Evolutionary conservation across 2,113 vertebrate species (phyloP).

Genomic region (Halcyon senegalensis): DNA sequence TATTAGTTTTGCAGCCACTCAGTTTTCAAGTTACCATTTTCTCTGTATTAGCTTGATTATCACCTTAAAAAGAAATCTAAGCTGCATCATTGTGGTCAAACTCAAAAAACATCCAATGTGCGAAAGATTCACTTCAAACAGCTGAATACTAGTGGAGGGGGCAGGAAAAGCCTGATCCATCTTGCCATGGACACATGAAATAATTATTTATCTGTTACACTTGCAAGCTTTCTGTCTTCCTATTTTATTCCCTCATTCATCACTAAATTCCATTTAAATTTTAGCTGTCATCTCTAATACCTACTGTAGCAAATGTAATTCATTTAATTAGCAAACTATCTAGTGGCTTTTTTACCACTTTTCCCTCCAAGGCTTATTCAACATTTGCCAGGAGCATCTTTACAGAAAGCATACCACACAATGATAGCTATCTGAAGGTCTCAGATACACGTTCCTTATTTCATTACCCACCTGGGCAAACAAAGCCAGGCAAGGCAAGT

Average conservation of each 20-base stretch:
- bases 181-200: background rate
- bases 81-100: background rate
- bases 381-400: background rate
- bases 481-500: background rate
- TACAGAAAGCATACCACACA: background rate
- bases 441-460: background rate
- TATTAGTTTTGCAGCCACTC: background rate
- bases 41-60: background rate
- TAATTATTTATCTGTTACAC: background rate
- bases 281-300: slow-evolving; percentile 12
- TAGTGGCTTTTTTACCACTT: background rate
- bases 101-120: background rate
- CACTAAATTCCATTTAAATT: background rate
- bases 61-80: background rate
- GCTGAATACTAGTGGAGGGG: background rate
- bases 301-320: slow-evolving; percentile 20
- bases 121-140: background rate
- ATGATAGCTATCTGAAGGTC: background rate
- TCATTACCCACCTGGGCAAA: background rate
- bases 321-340: slow-evolving; percentile 25
- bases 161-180: background rate
- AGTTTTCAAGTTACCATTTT: background rate
- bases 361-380: background rate
- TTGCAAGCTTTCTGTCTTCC: background rate
- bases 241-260: background rate